Base-by-base conservation (phyloP, 2,797 vertebrate species). In the Diplodus sargus region DNA sequence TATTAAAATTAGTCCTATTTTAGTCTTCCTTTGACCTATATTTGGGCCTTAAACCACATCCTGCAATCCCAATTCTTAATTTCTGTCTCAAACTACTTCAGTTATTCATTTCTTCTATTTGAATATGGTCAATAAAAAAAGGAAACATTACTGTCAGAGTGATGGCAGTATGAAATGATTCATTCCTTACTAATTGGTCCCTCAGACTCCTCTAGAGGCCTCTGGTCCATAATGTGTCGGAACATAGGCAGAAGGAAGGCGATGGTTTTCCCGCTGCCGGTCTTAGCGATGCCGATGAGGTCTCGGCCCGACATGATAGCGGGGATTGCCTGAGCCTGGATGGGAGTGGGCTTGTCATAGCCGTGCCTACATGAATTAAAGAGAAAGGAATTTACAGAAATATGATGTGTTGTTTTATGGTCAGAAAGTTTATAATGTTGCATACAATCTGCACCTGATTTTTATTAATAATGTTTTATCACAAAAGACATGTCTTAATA, bases 241-340 rank as follows among this genome's bases (percentile, higher is more conserved):
- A 98, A 99, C 98, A 99, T 99, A 65, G 98, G 98, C 83, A 99
- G 91, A 10, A 99, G 95, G 92, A 99, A 99, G 4, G 98, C 98
- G 52, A 99, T 99, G 2, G 98, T 99, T 89, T 99, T 99, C 14
- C 98, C 98, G 0, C 98, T 99, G 93, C 98, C 98, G 0, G 98
- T 99, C 92, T 99, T 99, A 18, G 98, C 98, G 58, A 99, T 99
- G 71, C 98, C 98, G 28, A 99, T 99, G 84, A 99, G 93, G 90
- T 99, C 98, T 22, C 98, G 93, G 34, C 98, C 98, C 0, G 96
- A 97, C 98, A 99, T 99, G 87, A 99, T 93, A 54, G 98, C 97
- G 13, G 98, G 98, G 79, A 99, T 99, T 9, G 98, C 98, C 93
- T 99, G 98, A 14, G 96, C 91, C 70, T 99, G 98, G 89, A 99